Conservation (phyloP, 2,888 invertebrate species). For the Epistrophe eligans region DNA sequence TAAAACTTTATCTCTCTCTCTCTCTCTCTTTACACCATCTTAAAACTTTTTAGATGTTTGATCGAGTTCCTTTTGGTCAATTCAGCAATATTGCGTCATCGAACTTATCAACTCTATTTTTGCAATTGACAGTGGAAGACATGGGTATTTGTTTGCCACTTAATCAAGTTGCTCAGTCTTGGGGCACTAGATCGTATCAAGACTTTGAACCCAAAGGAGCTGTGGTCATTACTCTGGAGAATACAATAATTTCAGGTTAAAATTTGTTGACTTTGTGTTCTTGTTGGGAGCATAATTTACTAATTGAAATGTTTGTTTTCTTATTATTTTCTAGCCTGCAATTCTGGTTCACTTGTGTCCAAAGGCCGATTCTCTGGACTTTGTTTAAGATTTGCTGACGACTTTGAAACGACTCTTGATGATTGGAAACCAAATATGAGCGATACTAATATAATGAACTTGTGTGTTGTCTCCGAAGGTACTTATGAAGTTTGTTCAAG, state of each 20-base stretch:
- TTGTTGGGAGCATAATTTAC: neutral
- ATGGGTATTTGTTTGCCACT: constrained; percentile 98
- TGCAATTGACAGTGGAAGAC: constrained; percentile 97
- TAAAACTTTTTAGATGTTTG: constrained; percentile 84
- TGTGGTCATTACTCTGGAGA: constrained; percentile 97
- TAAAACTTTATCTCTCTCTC: neutral
- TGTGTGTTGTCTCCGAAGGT: constrained; percentile 99
- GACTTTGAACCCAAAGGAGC: constrained; percentile 94
- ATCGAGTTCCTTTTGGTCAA: constrained; percentile 92
- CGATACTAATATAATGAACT: constrained; percentile 92
- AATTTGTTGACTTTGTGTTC: neutral
- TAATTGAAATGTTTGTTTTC: neutral
- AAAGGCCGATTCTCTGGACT: constrained; percentile 95
- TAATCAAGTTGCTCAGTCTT: constrained; percentile 91
- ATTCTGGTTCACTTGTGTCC: constrained; percentile 97
- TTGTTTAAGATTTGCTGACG: constrained; percentile 97
- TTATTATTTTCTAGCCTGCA: constrained; percentile 88
- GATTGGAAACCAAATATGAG: constrained; percentile 97
- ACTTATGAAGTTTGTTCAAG: constrained; percentile 95
- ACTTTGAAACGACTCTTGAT: constrained; percentile 97
- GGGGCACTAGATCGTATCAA: constrained; percentile 87
- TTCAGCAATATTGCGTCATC: constrained; percentile 91
- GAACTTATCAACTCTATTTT: constrained; percentile 94
- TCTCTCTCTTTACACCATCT: neutral
- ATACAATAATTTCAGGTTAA: constrained; percentile 91